Evolutionary conservation across 2,888 invertebrate genomes (phyloP), one percentile per base, ranked within the genome.

Genomic region (Galerucella nymphaeae): DNA sequence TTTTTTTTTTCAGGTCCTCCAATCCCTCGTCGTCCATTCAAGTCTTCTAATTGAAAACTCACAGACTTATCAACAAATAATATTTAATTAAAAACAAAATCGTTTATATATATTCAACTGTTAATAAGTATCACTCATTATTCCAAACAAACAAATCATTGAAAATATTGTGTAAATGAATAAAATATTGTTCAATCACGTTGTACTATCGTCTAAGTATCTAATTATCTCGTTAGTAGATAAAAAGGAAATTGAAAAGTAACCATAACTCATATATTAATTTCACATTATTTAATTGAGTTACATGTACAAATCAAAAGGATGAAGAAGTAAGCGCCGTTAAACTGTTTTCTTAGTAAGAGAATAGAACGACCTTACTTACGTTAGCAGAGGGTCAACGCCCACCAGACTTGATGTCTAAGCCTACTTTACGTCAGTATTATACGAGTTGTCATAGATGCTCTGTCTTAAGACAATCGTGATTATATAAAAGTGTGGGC

Each of bases 381-480:
- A 82, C 63, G 63, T 55, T 70, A 16, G 42, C 57, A 16, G 63
- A 16, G 81, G 84, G 83, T 84, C 84, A 83, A 82, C 82, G 83
- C 80, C 84, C 83, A 80, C 81, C 75, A 76, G 78, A 81, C 80
- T 81, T 80, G 62, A 69, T 69, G 69, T 69, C 69, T 69, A 69
- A 53, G 75, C 65, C 68, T 70, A 68, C 71, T 72, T 55, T 73
- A 72, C 80, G 77, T 82, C 80, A 81, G 81, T 81, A 79, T 79
- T 81, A 78, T 78, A 77, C 77, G 77, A 58, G 74, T 68, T 70
- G 69, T 53, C 58, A 45, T 45, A 55, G 70, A 57, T 66, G 59
- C 57, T 70, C 53, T 66, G 66, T 58, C 66, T 73, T 65, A 53
- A 65, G 50, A 55, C 66, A 48, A 63, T 68, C 72, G 72, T 68